These are phyloP conservation scores for Machaerirhynchus nigripectus DNA, from an alignment of 2,113 vertebrate genomes.

Conservation along the genomic window DNA sequence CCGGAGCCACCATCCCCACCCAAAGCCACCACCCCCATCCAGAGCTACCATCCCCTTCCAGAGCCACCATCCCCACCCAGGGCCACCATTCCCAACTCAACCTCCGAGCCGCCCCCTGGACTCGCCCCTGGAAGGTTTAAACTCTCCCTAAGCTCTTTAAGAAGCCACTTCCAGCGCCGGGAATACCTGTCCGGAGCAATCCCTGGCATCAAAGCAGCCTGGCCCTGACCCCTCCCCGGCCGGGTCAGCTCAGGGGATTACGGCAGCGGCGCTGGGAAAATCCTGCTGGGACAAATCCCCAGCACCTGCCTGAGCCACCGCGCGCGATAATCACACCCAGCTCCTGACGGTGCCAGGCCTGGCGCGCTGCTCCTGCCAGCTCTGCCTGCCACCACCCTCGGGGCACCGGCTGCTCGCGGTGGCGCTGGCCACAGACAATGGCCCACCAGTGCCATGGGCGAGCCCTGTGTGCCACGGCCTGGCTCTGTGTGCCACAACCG, in stretches of 20 bases:
- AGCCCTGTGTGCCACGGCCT: neutral
- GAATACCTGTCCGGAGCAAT: neutral
- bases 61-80: neutral
- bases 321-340: neutral
- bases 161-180: neutral
- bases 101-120: accelerated
- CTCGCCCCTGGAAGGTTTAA: neutral
- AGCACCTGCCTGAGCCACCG: neutral
- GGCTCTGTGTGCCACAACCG: neutral
- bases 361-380: neutral
- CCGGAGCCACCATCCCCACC: accelerated
- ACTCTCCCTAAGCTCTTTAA: neutral
- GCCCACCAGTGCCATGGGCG: neutral
- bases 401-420: neutral
- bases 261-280: neutral
- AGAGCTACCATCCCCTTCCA: accelerated
- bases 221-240: neutral
- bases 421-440: neutral
- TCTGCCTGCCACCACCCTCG: neutral
- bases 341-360: accelerated
- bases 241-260: neutral
- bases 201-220: neutral
- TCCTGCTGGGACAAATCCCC: conserved; percentile 1
- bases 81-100: accelerated
- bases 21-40: accelerated